Conservation (phyloP, 1,140 invertebrate genomes). For the Dendroctonus ponderosae region DNA sequence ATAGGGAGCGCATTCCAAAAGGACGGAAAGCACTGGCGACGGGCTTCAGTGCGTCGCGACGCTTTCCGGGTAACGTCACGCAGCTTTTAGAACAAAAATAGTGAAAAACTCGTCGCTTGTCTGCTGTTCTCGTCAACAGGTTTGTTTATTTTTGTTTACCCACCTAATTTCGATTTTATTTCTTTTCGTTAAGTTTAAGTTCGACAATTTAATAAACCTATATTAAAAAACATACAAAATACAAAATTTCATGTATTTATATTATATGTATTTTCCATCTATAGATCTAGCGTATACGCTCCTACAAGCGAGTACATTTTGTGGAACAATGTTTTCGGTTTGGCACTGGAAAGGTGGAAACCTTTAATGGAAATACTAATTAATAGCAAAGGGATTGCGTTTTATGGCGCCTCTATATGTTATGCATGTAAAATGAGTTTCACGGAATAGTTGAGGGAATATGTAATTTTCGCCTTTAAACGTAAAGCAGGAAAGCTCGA, state of each 20-base stretch:
- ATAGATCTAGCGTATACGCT: too few relatives aligned
- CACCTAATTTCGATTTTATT: not conserved
- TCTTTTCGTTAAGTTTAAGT: not conserved
- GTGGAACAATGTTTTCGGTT: not conserved
- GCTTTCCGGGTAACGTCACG: constrained; percentile 25
- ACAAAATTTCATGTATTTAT: not conserved
- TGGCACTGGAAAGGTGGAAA: not conserved
- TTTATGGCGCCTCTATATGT: too few relatives aligned
- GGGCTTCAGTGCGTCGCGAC: constrained; percentile 29
- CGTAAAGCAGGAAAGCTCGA: too few relatives aligned
- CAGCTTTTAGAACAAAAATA: constrained; percentile 10
- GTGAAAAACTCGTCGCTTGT: not conserved
- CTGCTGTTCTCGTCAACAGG: constrained; percentile 11
- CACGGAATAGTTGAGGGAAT: too few relatives aligned
- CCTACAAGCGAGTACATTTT: not conserved
- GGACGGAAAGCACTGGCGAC: not conserved
- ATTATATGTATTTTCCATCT: not conserved
- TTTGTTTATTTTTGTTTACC: constrained; percentile 20
- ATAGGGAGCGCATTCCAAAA: not conserved
- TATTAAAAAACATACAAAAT: not conserved
- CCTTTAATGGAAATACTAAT: too few relatives aligned
- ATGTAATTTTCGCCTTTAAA: too few relatives aligned
- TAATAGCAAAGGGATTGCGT: too few relatives aligned
- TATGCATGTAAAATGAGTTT: too few relatives aligned
- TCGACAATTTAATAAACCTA: not conserved